Evolutionary conservation across 2,113 vertebrate genomes (phyloP).

Genomic region (Sigmodon hispidus): DNA sequence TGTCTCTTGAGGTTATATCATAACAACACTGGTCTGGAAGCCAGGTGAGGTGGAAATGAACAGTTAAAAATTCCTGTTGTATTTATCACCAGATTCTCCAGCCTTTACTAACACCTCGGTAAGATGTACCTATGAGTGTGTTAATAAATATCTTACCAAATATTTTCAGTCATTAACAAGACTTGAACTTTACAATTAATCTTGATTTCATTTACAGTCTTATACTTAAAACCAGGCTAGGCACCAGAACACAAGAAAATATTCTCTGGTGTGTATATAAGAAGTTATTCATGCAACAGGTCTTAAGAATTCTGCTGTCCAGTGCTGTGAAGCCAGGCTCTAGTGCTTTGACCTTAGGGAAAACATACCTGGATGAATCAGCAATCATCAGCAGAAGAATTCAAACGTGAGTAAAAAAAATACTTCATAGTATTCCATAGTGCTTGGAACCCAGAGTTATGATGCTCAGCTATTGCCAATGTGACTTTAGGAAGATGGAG

Average conservation of each 20-base stretch:
- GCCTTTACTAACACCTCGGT: neutral
- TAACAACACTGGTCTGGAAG: too few species aligned
- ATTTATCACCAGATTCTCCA: neutral
- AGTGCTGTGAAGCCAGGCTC: neutral
- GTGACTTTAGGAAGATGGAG: neutral
- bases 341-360: neutral
- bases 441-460: neutral
- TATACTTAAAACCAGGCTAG: neutral
- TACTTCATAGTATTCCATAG: neutral
- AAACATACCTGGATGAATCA: fast-evolving
- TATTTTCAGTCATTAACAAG: neutral
- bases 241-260: neutral
- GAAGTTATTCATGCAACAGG: neutral
- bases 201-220: neutral
- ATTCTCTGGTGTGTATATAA: neutral
- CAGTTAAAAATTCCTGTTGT: neutral
- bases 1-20: too few species aligned
- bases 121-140: neutral
- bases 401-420: neutral
- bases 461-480: neutral
- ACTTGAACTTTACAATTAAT: neutral
- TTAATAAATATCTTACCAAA: neutral
- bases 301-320: neutral
- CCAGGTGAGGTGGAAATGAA: neutral
- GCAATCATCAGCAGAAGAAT: neutral